Conservation (phyloP, 1,140 invertebrate species). For the Subanguina moxae region DNA sequence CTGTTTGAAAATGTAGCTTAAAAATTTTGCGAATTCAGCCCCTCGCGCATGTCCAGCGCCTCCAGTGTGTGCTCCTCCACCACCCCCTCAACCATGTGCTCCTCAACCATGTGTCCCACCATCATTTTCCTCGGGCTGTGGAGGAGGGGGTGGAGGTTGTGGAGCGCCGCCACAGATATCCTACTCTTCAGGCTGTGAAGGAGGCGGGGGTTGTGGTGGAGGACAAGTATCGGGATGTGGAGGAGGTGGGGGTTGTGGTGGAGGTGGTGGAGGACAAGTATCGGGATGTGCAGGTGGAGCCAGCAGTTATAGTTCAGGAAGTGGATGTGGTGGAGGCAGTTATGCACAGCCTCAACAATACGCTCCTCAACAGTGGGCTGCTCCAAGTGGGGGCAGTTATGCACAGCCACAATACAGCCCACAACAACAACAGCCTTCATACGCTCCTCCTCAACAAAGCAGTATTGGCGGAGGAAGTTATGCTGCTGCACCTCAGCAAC, state of each 20-base stretch:
- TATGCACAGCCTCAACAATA: slow-evolving; percentile 1
- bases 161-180: no score
- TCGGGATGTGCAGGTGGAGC: neutral
- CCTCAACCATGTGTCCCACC: neutral
- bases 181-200: no score
- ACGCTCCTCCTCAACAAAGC: neutral
- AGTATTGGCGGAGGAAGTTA: neutral
- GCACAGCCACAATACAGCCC: neutral
- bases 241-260: neutral
- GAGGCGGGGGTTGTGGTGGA: neutral
- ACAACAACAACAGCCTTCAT: neutral
- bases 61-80: slow-evolving; percentile 1
- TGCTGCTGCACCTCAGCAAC: slow-evolving; percentile 1
- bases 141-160: neutral
- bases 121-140: neutral
- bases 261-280: neutral
- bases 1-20: neutral
- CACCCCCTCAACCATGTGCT: neutral
- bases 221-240: neutral
- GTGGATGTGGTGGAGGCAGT: slow-evolving; percentile 1
- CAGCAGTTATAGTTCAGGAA: neutral
- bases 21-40: neutral
- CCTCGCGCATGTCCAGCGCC: neutral
- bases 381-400: neutral
- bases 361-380: neutral